Conservation (phyloP, 2,888 invertebrate genomes). For the Cephus nigrinus region DNA sequence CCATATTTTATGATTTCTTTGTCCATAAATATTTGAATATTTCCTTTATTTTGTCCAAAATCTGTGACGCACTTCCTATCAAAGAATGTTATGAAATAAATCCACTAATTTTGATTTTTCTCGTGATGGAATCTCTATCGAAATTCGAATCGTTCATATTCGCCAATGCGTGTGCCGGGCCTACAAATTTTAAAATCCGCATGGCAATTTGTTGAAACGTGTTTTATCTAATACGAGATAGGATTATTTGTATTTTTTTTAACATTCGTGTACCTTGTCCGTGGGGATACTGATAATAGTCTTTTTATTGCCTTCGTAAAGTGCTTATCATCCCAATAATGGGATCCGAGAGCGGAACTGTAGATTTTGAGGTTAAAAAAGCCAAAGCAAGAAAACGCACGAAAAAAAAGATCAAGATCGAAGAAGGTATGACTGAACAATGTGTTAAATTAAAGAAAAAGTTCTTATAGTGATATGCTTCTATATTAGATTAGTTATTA, state of each 20-base stretch:
- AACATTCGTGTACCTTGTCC: neutral
- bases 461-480: slow-evolving; percentile 3
- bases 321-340: slow-evolving; percentile 9
- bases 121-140: neutral
- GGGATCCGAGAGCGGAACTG: slow-evolving; percentile 26
- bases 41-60: neutral
- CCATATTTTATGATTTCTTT: neutral
- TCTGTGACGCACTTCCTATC: neutral
- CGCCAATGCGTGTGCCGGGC: neutral
- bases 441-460: neutral
- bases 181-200: neutral
- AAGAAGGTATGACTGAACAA: slow-evolving; percentile 17
- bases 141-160: neutral
- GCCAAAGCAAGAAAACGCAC: slow-evolving; percentile 27
- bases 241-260: neutral
- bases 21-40: neutral
- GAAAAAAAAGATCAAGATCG: slow-evolving; percentile 26
- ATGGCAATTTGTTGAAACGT: neutral
- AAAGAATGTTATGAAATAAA: neutral
- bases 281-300: neutral
- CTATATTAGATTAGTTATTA: neutral
- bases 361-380: slow-evolving; percentile 32
- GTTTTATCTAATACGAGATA: neutral
- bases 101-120: neutral
- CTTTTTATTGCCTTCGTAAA: neutral